phyloP scores from a whole-genome alignment of 2,888 invertebrate genomes.

The Lordiphosa fenestrarum region DNA sequence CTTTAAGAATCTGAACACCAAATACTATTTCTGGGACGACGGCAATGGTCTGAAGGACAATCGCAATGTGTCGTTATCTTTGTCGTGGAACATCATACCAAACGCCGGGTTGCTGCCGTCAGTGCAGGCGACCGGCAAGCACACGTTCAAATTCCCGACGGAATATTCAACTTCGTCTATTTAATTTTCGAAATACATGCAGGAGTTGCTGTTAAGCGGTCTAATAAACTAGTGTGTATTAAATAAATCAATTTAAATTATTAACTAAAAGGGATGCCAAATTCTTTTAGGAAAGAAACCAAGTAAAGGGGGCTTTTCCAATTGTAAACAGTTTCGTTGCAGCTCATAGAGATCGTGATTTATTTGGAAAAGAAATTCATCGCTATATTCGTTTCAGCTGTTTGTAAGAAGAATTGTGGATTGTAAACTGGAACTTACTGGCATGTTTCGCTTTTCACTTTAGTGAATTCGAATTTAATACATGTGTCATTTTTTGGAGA shows the following conservation, averaged over 20 bases:
- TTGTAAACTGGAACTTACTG: too few species aligned
- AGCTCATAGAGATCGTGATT: too few species aligned
- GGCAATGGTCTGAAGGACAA: constrained; percentile 97
- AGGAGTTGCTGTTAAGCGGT: neutral
- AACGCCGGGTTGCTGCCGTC: constrained; percentile 97
- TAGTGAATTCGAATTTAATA: too few species aligned
- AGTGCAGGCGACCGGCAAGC: constrained; percentile 89
- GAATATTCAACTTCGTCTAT: constrained; percentile 88
- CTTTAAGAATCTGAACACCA: constrained; percentile 96
- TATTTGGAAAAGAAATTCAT: too few species aligned
- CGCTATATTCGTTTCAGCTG: too few species aligned
- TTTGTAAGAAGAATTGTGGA: too few species aligned
- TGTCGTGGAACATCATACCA: constrained; percentile 99
- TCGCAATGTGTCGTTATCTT: constrained; percentile 94
- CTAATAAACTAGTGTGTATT: constrained; percentile 4
- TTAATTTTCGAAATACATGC: constrained; percentile 36
- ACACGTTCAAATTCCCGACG: constrained; percentile 93
- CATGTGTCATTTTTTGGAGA: too few species aligned
- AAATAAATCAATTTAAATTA: constrained; percentile 1
- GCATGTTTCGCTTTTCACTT: too few species aligned
- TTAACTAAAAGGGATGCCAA: too few species aligned
- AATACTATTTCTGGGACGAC: constrained; percentile 99
- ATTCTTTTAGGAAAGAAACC: too few species aligned
- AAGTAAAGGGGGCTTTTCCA: too few species aligned
- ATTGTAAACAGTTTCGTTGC: too few species aligned